Percentiles rank a stretch among this genome's conserved stretches.
Evolutionary conservation across 2,113 vertebrate genomes (phyloP).

Genomic region (Scomber scombrus): DNA sequence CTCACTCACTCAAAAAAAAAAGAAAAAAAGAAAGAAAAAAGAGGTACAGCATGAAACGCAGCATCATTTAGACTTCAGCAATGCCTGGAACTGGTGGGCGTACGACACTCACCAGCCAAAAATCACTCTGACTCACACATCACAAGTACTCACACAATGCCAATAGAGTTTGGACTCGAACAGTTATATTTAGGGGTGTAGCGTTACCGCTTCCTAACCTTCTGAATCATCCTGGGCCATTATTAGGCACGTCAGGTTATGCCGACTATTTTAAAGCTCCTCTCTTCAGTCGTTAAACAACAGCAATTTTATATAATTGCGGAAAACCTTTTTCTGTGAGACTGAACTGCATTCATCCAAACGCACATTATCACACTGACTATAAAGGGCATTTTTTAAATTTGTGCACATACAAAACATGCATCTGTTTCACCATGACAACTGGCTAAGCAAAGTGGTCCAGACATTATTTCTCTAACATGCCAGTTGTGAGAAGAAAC

Average conservation of each 20-base stretch:
- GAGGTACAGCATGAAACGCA: constrained; percentile 16
- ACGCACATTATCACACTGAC: background rate
- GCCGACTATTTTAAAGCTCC: constrained; percentile 22
- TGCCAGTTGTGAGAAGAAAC: no score
- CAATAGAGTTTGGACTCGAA: constrained; percentile 48
- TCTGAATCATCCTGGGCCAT: constrained; percentile 42
- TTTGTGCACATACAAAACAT: background rate
- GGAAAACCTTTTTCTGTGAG: background rate
- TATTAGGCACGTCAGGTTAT: constrained; percentile 16
- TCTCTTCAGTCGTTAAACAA: no score
- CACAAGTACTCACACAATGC: constrained; percentile 52
- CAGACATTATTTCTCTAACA: background rate
- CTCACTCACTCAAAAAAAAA: constrained; percentile 15
- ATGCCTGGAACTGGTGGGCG: constrained; percentile 59
- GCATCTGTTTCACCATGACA: constrained; percentile 1
- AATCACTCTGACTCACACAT: constrained; percentile 69
- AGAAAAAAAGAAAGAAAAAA: constrained; percentile 16
- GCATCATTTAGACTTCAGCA: constrained; percentile 48
- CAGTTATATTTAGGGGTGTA: constrained; percentile 54
- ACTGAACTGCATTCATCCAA: background rate
- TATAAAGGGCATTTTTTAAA: background rate
- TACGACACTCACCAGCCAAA: constrained; percentile 64
- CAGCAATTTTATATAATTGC: no score
- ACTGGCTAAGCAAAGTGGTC: background rate
- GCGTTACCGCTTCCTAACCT: background rate